Base-by-base conservation (phyloP, 2,113 vertebrate species). In the Gadus macrocephalus region DNA sequence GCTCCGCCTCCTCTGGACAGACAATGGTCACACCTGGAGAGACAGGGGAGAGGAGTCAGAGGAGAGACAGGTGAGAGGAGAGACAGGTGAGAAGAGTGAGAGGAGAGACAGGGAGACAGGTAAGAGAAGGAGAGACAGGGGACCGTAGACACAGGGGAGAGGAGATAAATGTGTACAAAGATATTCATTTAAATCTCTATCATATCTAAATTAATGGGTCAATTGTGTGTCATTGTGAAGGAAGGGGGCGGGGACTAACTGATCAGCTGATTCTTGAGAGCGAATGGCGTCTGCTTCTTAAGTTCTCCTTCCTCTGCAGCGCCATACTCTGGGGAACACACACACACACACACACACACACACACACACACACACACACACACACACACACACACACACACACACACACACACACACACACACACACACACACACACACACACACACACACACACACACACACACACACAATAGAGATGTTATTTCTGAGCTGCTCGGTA, bases 221-320 rank as follows among this genome's bases (percentile, higher is more conserved):
- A 49, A 9, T 49, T 38, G 17, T 3, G 28, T 55, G 68, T 75
- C 49, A 71, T 62, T 73, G 49, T 12, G 15, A 2, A 49, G 53
- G 15, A 22, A 19, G 28, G 25, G 25, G 64, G 53, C 1, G 68
- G n/a, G 42, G 64, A 87, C 96, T 94, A 83, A 99, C 97, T 93
- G n/a, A 98, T 80, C 55, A 99, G 90, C 74, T 97, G 94, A 62
- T 95, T 94, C 81, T 94, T 98, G 60, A 98, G 88, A 4, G 93
- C 87, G 53, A 91, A 91, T 0, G 94, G 92, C 69, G 91, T 83
- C 6, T 49, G 88, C 74, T 80, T 81, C 82, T 88, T 93, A 76
- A 98, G 85, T 76, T 97, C 95, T 3, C 88, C 93, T 59, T 98
- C 94, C 67, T 98, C 95, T 15, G 94, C 95, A 16, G 92, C 90